Evolutionary conservation across 1,140 invertebrate species (phyloP), one percentile per base, ranked within the genome.

Genomic region (Eriocheir sinensis): DNA sequence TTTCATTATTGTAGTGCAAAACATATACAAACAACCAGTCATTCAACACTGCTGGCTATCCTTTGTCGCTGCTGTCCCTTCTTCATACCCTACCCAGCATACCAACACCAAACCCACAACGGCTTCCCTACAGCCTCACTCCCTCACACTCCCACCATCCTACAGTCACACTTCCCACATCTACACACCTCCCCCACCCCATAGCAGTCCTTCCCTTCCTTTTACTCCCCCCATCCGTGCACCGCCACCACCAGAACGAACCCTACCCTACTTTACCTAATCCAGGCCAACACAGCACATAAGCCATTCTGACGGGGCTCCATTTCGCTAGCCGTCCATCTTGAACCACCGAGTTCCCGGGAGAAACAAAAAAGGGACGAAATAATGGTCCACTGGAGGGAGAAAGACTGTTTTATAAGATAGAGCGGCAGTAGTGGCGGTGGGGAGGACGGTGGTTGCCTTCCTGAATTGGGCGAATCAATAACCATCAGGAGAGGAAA

Each of bases 401-500:
- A 40, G 30, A 81, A 6, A 89, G 89, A 72, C 48, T 32, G 81
- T 30, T n/a, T n/a, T n/a, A n/a, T n/a, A n/a, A n/a, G n/a, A n/a
- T n/a, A n/a, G n/a, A n/a, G n/a, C n/a, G 72, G 30, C 44, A 12
- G 6, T 36, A 15, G 48, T 72, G 53, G 21, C 2, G 60, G 48
- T 34, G 34, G 48, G 32, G 21, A 48, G 3, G 60, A 17, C 34
- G n/a, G n/a, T 0, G 21, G 30, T 32, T 0, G 41, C 48, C 34
- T 2, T 79, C 3, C n/a, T 30, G 86, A 86, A 89, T 36, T 89
- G 93, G 60, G 60, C 86, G 86, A 94, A 94, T 94, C 93, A 89
- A 94, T 94, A 94, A 94, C 48, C 86, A 89, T 89, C 85, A 94
- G n/a, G 86, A 94, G 32, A 40, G 40, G 86, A n/a, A 79, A 94